A percentile compares a stretch with the other conserved stretches of the same genome.
phyloP scores from a whole-genome alignment of 2,888 invertebrate species.

The Chironomus tentans region DNA sequence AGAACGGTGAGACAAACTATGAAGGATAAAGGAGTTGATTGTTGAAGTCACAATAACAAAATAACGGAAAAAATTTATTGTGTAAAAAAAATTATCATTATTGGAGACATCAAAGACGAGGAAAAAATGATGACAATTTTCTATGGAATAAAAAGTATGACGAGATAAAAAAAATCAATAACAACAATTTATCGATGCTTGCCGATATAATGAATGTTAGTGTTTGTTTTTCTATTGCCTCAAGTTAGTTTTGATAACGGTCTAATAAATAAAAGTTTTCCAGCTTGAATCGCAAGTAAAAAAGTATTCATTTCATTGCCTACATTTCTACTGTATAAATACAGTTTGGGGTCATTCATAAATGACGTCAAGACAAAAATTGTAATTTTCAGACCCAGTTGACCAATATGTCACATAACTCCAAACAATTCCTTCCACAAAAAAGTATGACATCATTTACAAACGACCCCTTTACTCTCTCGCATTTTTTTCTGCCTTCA shows the following conservation, averaged over 20 bases:
- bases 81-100: too few relatives aligned
- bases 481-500: neutral
- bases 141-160: too few relatives aligned
- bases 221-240: neutral
- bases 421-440: too few relatives aligned
- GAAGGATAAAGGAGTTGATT: neutral
- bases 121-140: too few relatives aligned
- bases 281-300: neutral
- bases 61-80: too few relatives aligned
- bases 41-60: neutral
- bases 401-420: too few relatives aligned
- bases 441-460: too few relatives aligned
- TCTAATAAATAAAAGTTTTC: neutral
- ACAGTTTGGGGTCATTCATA: too few relatives aligned
- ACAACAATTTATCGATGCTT: neutral
- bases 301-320: neutral
- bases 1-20: neutral
- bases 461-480: too few relatives aligned
- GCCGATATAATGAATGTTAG: neutral
- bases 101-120: too few relatives aligned
- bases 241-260: neutral
- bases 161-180: neutral
- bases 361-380: too few relatives aligned
- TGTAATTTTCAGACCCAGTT: too few relatives aligned
- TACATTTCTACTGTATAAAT: neutral